Conservation (phyloP, 1,140 invertebrate species). For the Geopemphigus sp. region DNA sequence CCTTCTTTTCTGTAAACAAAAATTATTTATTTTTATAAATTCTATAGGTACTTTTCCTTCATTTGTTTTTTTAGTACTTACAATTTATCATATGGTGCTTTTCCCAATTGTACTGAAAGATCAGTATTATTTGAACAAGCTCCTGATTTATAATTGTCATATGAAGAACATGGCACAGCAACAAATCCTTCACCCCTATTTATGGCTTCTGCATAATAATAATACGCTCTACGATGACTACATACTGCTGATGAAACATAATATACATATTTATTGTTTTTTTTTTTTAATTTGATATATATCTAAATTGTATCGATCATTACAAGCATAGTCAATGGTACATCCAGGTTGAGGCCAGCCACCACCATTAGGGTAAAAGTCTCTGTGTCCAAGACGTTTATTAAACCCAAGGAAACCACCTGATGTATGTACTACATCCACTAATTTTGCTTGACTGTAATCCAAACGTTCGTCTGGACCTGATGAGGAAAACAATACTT, state of each 20-base stretch:
- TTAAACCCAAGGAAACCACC: slow-evolving; percentile 61
- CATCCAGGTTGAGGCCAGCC: slow-evolving; percentile 63
- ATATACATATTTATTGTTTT: background rate
- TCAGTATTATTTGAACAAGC: slow-evolving; percentile 57
- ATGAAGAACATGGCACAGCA: slow-evolving; percentile 60
- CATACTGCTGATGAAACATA: slow-evolving; percentile 56
- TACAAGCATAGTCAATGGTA: slow-evolving; percentile 51
- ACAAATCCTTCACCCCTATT: slow-evolving; percentile 55
- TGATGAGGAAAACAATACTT: slow-evolving; percentile 54
- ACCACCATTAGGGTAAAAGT: slow-evolving; percentile 67
- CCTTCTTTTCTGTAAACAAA: slow-evolving; percentile 49
- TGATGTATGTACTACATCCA: slow-evolving; percentile 65
- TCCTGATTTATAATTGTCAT: slow-evolving; percentile 59
- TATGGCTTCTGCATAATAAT: slow-evolving; percentile 59
- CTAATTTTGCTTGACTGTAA: slow-evolving; percentile 58
- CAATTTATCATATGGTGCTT: slow-evolving; percentile 50
- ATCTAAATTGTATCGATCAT: background rate
- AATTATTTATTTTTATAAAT: background rate
- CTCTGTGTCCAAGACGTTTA: slow-evolving; percentile 60
- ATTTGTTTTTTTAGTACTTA: slow-evolving; percentile 22
- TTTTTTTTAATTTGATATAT: background rate
- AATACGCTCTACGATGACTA: slow-evolving; percentile 59
- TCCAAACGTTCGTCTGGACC: slow-evolving; percentile 52
- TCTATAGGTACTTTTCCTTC: background rate
- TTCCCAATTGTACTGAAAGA: slow-evolving; percentile 42